These are phyloP conservation scores for Megalops cyprinoides DNA, from an alignment of 2,797 vertebrate species.

Conservation along the genomic window DNA sequence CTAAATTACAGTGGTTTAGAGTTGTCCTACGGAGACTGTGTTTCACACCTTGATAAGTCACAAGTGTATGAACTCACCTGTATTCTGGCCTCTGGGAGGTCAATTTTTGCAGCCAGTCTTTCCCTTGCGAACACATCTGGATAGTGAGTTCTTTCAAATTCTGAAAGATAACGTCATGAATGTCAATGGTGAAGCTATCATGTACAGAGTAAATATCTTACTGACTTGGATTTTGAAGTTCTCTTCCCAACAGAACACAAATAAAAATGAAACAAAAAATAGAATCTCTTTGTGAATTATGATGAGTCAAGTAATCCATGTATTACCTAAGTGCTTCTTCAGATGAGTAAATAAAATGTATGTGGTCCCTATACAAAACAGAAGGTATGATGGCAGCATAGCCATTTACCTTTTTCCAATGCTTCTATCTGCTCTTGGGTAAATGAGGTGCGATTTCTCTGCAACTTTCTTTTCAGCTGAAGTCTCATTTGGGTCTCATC, in stretches of 20 bases:
- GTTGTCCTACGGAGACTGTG: background rate
- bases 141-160: slow-evolving; percentile 98
- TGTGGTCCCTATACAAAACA: background rate
- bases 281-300: background rate
- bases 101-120: slow-evolving; percentile 98
- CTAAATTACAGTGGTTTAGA: background rate
- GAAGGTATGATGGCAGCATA: background rate
- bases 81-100: slow-evolving; percentile 98
- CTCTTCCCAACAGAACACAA: background rate
- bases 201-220: background rate
- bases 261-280: background rate
- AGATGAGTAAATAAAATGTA: background rate
- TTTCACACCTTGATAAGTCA: background rate
- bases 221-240: background rate
- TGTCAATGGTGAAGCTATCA: background rate
- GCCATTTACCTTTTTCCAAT: slow-evolving; percentile 89
- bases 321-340: background rate
- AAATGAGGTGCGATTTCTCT: slow-evolving; percentile 97
- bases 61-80: slow-evolving; percentile 77
- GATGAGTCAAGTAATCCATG: background rate
- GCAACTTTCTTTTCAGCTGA: slow-evolving; percentile 95
- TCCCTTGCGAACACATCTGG: slow-evolving; percentile 97
- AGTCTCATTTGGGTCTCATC: slow-evolving; percentile 98
- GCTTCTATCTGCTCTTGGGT: slow-evolving; percentile 99
- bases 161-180: slow-evolving; percentile 62